Evolutionary conservation across 2,113 vertebrate species (phyloP).

Genomic region (Australoheros scitulus): DNA sequence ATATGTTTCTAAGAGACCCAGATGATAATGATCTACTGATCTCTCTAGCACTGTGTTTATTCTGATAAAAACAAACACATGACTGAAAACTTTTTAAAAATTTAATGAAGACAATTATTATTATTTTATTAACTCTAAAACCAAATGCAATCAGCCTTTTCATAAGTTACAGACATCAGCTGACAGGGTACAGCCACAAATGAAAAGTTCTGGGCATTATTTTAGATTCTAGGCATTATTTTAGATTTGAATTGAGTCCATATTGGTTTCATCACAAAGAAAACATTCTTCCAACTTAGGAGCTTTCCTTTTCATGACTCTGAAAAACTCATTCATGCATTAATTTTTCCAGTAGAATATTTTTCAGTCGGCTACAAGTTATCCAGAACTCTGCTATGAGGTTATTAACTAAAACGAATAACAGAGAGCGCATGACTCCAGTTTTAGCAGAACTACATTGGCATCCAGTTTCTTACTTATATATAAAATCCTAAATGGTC

Average conservation of each 20-base stretch:
- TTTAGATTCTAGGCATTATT: neutral
- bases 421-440: neutral
- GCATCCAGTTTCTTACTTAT: neutral
- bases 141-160: neutral
- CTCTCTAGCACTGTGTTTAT: neutral
- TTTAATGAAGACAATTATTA: neutral
- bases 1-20: neutral
- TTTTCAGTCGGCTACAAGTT: neutral
- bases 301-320: neutral
- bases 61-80: neutral
- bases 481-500: neutral
- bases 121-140: neutral
- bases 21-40: neutral
- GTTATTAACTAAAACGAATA: neutral
- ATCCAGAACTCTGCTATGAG: neutral
- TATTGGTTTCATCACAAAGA: neutral
- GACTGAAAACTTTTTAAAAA: neutral
- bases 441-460: neutral
- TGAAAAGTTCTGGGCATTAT: neutral
- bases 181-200: neutral
- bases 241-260: neutral
- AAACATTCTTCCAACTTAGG: rapidly evolving
- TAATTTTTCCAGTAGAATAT: too few species aligned
- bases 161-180: neutral
- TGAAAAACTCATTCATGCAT: too few species aligned